Evolutionary conservation across 2,888 invertebrate species (phyloP).

Genomic region (Coelogynopora nodosa): DNA sequence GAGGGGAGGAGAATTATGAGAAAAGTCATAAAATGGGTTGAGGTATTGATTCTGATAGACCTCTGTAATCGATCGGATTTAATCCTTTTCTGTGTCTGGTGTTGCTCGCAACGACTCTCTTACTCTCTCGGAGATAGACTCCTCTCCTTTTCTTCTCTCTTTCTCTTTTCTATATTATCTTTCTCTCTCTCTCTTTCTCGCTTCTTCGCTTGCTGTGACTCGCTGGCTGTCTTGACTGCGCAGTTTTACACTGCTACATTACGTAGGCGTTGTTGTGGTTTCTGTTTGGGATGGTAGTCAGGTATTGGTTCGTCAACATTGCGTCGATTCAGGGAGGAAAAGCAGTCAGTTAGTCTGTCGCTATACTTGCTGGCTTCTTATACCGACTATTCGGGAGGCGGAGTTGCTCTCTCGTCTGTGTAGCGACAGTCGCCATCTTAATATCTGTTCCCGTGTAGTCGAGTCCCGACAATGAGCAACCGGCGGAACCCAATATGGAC

Average conservation of each 20-base stretch:
- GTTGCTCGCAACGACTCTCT: neutral
- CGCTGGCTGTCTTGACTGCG: neutral
- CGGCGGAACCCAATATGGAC: neutral
- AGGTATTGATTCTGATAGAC: neutral
- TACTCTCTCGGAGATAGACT: neutral
- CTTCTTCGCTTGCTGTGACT: neutral
- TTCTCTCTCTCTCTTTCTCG: neutral
- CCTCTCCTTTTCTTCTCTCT: neutral
- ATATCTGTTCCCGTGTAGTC: too few relatives aligned
- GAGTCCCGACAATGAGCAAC: neutral
- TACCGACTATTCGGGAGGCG: neutral
- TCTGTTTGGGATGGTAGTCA: neutral
- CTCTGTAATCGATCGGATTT: neutral
- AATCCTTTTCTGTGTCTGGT: neutral
- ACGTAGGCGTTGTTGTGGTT: slow-evolving; percentile 3
- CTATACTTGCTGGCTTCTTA: neutral
- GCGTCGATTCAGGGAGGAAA: neutral
- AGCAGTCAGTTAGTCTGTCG: too few relatives aligned
- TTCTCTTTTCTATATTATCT: neutral
- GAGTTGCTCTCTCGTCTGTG: neutral
- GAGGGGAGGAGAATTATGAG: neutral
- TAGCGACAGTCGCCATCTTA: neutral
- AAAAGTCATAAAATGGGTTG: neutral
- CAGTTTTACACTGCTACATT: neutral
- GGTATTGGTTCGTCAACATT: neutral